phyloP scores from a whole-genome alignment of 2,113 vertebrate genomes.

The Boleophthalmus pectinirostris region DNA sequence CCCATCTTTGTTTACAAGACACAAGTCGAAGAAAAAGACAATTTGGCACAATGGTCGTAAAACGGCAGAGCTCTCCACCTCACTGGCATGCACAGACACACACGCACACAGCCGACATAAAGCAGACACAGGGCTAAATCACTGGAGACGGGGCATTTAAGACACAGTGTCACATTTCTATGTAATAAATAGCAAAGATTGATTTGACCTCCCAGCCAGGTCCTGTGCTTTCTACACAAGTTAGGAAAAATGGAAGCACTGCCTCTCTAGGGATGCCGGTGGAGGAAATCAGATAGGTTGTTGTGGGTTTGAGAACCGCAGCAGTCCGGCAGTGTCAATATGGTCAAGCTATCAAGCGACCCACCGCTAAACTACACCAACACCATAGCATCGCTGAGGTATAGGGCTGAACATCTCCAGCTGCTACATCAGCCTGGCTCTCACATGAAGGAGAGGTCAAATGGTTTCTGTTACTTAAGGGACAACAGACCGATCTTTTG shows the following conservation, averaged over 20 bases:
- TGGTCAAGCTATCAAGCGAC: conserved; percentile 74
- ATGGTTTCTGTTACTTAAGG: conserved; percentile 70
- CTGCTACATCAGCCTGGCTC: conserved; percentile 58
- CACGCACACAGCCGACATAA: conserved; percentile 74
- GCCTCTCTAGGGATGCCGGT: conserved; percentile 86
- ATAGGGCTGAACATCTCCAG: conserved; percentile 63
- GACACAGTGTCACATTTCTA: conserved; percentile 94
- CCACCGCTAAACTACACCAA: conserved; percentile 46
- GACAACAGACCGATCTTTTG: conserved; percentile 54
- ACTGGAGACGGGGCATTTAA: conserved; percentile 90
- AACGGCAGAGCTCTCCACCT: conserved; percentile 58
- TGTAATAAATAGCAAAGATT: conserved; percentile 99
- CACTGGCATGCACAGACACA: conserved; percentile 51
- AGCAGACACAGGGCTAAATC: conserved; percentile 84
- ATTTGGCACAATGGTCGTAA: conserved; percentile 81
- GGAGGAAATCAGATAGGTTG: conserved; percentile 86
- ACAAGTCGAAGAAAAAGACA: conserved; percentile 76
- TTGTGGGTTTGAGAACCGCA: conserved; percentile 85
- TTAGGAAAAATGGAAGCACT: conserved; percentile 88
- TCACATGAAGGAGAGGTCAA: conserved; percentile 66
- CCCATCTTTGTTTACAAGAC: conserved; percentile 85
- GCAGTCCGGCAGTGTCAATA: conserved; percentile 81
- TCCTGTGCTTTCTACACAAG: conserved; percentile 87
- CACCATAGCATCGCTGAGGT: conserved; percentile 60
- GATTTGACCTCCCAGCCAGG: conserved; percentile 93